A percentile compares a stretch with the other conserved stretches of the same genome.
phyloP scores from a whole-genome alignment of 2,888 invertebrate genomes.

The Ganaspis brasiliensis region DNA sequence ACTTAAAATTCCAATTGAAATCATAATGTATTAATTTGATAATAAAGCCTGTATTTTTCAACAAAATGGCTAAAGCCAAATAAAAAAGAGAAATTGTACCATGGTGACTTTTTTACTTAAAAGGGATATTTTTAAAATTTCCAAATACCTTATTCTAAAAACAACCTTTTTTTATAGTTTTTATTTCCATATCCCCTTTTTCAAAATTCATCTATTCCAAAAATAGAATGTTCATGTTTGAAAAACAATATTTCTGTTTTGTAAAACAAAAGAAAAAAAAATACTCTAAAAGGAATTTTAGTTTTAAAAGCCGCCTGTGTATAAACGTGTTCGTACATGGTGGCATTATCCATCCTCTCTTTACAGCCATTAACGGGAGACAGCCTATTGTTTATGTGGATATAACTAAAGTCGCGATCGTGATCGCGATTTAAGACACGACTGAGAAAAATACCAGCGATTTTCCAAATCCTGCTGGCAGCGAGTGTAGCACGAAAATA shows the following conservation, averaged over 20 bases:
- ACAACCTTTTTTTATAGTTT: no score
- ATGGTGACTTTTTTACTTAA: no score
- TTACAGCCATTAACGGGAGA: conserved; percentile 22
- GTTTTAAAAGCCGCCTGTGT: neutral
- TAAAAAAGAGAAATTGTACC: no score
- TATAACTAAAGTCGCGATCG: conserved; percentile 60
- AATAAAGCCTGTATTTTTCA: no score
- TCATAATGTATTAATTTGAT: no score
- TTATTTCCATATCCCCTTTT: no score
- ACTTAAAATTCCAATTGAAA: no score
- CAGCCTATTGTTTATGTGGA: conserved; percentile 45
- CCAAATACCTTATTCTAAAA: no score
- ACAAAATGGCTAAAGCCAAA: no score
- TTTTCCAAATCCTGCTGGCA: conserved; percentile 71
- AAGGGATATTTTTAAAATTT: no score
- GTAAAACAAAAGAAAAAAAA: neutral
- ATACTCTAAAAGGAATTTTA: neutral
- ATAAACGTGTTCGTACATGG: neutral
- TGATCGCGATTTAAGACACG: conserved; percentile 67
- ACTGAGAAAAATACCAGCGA: conserved; percentile 67
- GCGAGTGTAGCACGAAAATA: conserved; percentile 65
- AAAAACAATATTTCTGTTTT: neutral
- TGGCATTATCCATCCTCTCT: conserved; percentile 20
- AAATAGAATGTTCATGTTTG: no score
- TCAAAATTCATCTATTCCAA: no score